Base-by-base conservation (phyloP, 2,888 invertebrate genomes). In the Pristionchus maxplancki region DNA sequence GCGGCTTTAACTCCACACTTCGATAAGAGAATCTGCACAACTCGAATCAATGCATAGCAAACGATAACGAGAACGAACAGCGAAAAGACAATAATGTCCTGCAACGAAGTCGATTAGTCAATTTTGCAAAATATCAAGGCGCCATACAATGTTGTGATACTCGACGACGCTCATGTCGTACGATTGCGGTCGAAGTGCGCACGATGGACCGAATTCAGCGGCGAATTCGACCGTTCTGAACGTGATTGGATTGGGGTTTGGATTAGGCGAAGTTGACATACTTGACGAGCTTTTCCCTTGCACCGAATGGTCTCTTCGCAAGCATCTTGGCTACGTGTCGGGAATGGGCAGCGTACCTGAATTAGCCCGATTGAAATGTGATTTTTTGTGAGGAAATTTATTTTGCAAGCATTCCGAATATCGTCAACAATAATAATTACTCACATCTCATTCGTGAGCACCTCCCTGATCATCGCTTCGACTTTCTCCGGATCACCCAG, bases 121-220 rank as follows among this genome's bases (percentile, higher is more conserved):
- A 44, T 44, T 44, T 6, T 44, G 11, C n/a, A 20, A n/a, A 71
- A 31, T 71, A 4, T n/a, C n/a, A n/a, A n/a, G n/a, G n/a, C n/a
- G n/a, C n/a, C 17, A 4, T 6, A 78, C 50, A 0, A 83, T 20
- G 15, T 83, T 83, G 37, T 53, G 44, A 34, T 53, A 53, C 17
- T 50, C 82, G 34, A 81, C 9, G 15, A 48, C 37, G 28, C 28
- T 81, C 81, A 81, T 81, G 3, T 81, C 81, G 81, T 81, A 50
- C 0, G 81, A 81, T 31, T 81, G 81, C 28, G 81, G 50, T 0
- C 81, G 81, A 31, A 81, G 81, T 5, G 81, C 81, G 15, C 34
- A 9, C 5, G 82, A 83, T 17, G 82, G 53, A 24, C 82, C 82
- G 82, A 53, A 83, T 34, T 83, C 82, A 24, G 82, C 82, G 6